Conservation (phyloP, 2,888 invertebrate species). For the Hesperia comma region DNA sequence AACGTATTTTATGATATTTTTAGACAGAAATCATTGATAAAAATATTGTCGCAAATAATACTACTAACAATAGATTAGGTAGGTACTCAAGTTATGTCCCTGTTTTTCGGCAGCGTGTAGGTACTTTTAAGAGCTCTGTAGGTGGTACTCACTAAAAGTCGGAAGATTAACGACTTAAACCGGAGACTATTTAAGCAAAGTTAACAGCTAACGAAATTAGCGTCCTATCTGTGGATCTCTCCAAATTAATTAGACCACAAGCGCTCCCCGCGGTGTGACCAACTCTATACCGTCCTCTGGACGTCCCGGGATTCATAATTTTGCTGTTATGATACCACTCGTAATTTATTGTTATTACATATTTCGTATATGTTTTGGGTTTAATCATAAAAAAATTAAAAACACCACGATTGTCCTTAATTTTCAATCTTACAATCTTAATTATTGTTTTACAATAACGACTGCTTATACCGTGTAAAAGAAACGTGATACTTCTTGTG, state of each 20-base stretch:
- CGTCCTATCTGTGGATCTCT: constrained; percentile 79
- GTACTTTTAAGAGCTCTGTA: constrained; percentile 45
- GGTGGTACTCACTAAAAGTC: constrained; percentile 65
- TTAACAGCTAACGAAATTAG: constrained; percentile 81
- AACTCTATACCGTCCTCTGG: neutral
- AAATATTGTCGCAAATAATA: neutral
- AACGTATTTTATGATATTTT: too few species aligned
- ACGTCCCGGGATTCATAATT: constrained; percentile 5
- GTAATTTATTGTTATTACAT: neutral
- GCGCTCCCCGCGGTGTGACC: constrained; percentile 46
- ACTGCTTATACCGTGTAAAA: neutral
- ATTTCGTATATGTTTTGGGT: neutral
- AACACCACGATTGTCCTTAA: neutral
- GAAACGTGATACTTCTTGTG: neutral
- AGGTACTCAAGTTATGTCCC: neutral
- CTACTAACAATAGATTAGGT: neutral
- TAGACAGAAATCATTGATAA: neutral
- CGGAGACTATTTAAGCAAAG: constrained; percentile 71
- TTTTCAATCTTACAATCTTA: neutral
- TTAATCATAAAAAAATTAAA: too few species aligned
- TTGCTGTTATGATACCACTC: neutral
- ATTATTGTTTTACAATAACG: neutral
- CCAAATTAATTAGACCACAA: constrained; percentile 79
- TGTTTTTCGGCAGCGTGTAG: neutral
- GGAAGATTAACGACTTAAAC: constrained; percentile 75